A percentile compares a stretch with the other conserved stretches of the same genome.
phyloP scores from a whole-genome alignment of 2,113 vertebrate genomes.

The Leptobrachium ailaonicum region DNA sequence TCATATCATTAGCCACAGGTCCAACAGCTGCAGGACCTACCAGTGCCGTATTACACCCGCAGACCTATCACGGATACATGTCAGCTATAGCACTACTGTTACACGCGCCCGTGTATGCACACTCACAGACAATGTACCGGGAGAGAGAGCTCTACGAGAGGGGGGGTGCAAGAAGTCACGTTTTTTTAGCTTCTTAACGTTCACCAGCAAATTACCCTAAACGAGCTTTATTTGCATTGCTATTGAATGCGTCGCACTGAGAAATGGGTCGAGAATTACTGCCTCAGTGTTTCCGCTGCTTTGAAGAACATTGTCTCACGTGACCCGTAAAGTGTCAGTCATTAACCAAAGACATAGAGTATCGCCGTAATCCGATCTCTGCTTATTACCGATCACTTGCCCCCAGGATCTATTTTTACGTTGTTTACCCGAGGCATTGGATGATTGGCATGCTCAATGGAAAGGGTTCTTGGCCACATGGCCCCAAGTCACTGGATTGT shows the following conservation, averaged over 20 bases:
- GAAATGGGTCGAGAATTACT: neutral
- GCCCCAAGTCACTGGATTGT: too few relatives aligned
- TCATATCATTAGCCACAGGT: neutral
- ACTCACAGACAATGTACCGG: conserved; percentile 22
- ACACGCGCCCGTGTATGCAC: conserved; percentile 29
- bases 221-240: neutral
- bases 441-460: too few relatives aligned
- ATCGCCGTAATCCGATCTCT: too few relatives aligned
- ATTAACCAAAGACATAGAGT: conserved; percentile 24
- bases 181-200: neutral
- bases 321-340: conserved; percentile 9
- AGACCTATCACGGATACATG: conserved; percentile 23
- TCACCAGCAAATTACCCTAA: neutral
- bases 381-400: too few relatives aligned
- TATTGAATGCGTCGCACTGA: neutral
- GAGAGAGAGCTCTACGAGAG: neutral
- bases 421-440: too few relatives aligned
- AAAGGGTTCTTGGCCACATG: too few relatives aligned
- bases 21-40: neutral
- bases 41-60: neutral
- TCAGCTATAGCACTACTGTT: conserved; percentile 26
- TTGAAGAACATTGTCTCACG: conserved; percentile 16
- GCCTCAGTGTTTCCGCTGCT: neutral
- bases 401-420: too few relatives aligned
- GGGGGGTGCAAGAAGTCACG: conserved; percentile 20